A percentile compares a stretch with the other conserved stretches of the same genome.
Evolutionary conservation across 1,140 invertebrate genomes (phyloP).

Genomic region (Anastrepha ludens): DNA sequence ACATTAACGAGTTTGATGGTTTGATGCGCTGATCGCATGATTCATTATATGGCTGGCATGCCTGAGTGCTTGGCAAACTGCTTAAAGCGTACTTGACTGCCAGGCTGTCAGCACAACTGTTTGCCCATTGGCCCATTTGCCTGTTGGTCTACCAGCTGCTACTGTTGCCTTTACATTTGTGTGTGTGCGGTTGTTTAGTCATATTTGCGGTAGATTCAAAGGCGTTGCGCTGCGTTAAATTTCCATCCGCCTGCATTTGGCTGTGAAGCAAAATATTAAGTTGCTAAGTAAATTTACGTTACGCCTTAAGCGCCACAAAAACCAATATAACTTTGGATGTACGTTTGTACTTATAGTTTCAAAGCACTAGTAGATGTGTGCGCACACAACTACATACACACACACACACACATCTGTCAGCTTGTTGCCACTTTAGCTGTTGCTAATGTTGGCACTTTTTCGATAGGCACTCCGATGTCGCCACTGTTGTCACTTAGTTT

Average conservation of each 20-base stretch:
- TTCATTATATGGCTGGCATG: not conserved
- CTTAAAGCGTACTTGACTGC: constrained; percentile 33
- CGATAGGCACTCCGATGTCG: not conserved
- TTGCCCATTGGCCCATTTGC: constrained; percentile 5
- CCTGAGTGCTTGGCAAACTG: constrained; percentile 27
- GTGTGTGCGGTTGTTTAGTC: not conserved
- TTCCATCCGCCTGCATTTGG: not conserved
- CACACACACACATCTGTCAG: not conserved
- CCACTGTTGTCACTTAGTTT: not conserved
- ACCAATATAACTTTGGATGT: not conserved
- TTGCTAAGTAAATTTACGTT: constrained; percentile 36
- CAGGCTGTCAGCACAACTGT: constrained; percentile 33
- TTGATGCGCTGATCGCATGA: not conserved
- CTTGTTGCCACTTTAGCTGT: constrained; percentile 3
- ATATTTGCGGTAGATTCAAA: not conserved
- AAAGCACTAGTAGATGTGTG: too few relatives aligned
- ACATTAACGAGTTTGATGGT: not conserved
- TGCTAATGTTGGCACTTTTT: not conserved
- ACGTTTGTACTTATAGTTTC: too few relatives aligned
- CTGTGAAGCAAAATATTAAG: constrained; percentile 36
- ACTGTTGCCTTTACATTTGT: not conserved
- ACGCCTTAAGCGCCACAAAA: not conserved
- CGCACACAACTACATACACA: not conserved
- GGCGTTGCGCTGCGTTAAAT: not conserved
- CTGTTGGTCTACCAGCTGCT: not conserved